Evolutionary conservation across 2,113 vertebrate species (phyloP).

Genomic region (Cariama cristata): DNA sequence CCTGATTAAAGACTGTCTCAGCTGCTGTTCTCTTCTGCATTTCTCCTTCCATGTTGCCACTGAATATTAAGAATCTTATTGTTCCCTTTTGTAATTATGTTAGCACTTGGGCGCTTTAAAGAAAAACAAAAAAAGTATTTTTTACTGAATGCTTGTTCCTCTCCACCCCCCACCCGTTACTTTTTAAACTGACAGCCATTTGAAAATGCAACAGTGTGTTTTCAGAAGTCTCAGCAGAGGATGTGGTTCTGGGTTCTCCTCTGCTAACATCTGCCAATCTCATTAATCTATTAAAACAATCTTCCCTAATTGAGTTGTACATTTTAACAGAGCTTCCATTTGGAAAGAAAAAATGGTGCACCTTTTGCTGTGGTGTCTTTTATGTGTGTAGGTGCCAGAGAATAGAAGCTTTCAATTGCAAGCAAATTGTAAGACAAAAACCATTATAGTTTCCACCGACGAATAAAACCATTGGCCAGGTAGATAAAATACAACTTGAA

Average conservation of each 20-base stretch:
- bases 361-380: background rate
- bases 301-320: slow-evolving; percentile 1
- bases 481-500: background rate
- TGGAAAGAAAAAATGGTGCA: background rate
- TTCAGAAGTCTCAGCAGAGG: background rate
- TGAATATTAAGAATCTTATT: slow-evolving; percentile 11
- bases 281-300: slow-evolving; percentile 4
- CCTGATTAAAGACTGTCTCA: slow-evolving; percentile 54
- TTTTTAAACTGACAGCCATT: background rate
- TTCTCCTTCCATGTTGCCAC: background rate
- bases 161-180: rapidly evolving
- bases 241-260: background rate
- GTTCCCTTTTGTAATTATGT: slow-evolving; percentile 27
- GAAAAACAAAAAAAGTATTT: background rate
- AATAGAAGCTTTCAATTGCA: background rate
- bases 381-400: background rate
- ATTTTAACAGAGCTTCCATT: background rate
- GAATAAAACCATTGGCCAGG: background rate
- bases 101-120: background rate
- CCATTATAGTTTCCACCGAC: background rate
- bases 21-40: slow-evolving; percentile 31
- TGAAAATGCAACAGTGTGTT: background rate
- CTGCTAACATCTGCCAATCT: background rate
- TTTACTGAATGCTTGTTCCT: background rate
- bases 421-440: background rate